A percentile compares a stretch with the other conserved stretches of the same genome.
phyloP scores from a whole-genome alignment of 2,113 vertebrate species.

The Ageneiosus marmoratus region DNA sequence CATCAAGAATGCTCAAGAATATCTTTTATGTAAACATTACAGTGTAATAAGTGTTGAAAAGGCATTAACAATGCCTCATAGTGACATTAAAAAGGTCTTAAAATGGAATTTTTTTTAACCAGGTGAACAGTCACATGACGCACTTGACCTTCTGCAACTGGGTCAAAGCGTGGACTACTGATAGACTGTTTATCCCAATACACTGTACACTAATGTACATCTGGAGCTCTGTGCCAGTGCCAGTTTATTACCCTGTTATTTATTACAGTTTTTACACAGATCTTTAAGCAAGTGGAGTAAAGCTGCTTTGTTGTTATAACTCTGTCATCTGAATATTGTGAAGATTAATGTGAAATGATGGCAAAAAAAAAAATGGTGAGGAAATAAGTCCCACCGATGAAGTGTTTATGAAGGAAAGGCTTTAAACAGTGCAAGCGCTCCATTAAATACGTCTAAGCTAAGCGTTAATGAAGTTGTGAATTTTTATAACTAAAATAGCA shows the following conservation, averaged over 20 bases:
- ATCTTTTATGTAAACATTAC: background rate
- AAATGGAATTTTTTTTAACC: background rate
- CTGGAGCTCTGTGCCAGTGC: background rate
- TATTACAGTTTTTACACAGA: slow-evolving; percentile 2
- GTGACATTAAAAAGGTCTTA: background rate
- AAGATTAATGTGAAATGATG: background rate
- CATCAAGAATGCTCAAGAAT: background rate
- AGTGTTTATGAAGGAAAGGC: background rate
- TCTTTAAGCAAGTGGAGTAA: background rate
- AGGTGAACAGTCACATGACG: background rate
- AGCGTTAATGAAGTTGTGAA: background rate
- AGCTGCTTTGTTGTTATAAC: slow-evolving; percentile 22
- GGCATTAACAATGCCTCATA: background rate
- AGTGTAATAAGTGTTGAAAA: background rate
- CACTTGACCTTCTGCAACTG: slow-evolving; percentile 34
- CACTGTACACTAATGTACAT: background rate
- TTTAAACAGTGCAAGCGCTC: background rate
- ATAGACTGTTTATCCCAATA: background rate
- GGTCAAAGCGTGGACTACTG: slow-evolving; percentile 31
- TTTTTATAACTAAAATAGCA: background rate
- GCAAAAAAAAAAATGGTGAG: background rate
- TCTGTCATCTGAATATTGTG: background rate
- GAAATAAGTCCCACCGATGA: background rate
- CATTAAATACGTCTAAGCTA: background rate
- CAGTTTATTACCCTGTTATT: slow-evolving; percentile 13